A percentile compares a stretch with the other conserved stretches of the same genome.
phyloP scores from a whole-genome alignment of 37 sponge, comb jelly and placozoan species.

The Axinella damicornis region DNA sequence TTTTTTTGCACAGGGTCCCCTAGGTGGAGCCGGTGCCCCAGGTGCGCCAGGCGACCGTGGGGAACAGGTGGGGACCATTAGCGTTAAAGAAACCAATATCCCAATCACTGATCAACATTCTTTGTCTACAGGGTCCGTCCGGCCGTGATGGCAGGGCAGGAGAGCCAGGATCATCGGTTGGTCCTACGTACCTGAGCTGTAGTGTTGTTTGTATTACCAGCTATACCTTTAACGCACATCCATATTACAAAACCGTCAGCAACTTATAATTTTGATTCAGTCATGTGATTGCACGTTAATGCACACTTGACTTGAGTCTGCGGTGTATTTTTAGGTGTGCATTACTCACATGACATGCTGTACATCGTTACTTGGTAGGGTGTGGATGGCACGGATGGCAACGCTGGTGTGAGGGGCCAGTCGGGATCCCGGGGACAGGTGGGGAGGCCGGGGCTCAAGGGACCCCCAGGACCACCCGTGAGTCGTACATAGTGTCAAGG shows the following conservation, averaged over 20 bases:
- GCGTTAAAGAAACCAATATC: too few species aligned
- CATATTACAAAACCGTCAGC: too few species aligned
- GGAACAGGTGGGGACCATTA: slow-evolving; percentile 13
- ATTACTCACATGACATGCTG: background rate
- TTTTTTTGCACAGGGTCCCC: slow-evolving; percentile 41
- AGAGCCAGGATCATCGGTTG: slow-evolving; percentile 48
- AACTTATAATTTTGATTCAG: too few species aligned
- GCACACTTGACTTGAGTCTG: too few species aligned
- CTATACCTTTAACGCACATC: too few species aligned
- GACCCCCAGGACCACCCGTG: slow-evolving; percentile 57
- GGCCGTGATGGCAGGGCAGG: slow-evolving; percentile 62
- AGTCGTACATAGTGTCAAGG: slow-evolving; percentile 35
- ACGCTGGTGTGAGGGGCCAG: slow-evolving; percentile 44
- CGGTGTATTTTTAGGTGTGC: too few species aligned
- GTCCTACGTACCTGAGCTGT: background rate
- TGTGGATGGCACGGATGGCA: slow-evolving; percentile 59
- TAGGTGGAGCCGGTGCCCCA: slow-evolving; percentile 46
- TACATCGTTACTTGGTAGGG: too few species aligned
- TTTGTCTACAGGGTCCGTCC: slow-evolving; percentile 36
- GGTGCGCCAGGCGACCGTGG: slow-evolving; percentile 55
- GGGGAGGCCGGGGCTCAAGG: slow-evolving; percentile 49
- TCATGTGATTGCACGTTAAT: background rate
- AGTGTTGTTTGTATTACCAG: too few species aligned
- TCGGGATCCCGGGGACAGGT: slow-evolving; percentile 32
- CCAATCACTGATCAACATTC: background rate